These are phyloP conservation scores for Chironomus striatipennis DNA, from an alignment of 1,140 invertebrate species.

Conservation along the genomic window DNA sequence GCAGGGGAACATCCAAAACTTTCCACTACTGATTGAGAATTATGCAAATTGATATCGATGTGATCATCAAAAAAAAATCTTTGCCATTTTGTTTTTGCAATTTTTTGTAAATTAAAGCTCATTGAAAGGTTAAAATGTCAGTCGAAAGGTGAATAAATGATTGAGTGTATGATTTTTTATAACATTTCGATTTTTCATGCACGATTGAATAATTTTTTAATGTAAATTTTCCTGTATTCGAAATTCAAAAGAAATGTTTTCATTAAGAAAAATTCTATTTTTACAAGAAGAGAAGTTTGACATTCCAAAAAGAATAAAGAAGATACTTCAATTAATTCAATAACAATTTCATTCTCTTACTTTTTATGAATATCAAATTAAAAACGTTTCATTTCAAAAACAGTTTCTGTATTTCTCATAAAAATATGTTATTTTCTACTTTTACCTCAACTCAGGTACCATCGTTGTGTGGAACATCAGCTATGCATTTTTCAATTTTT, in stretches of 20 bases:
- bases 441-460: background rate
- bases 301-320: no score
- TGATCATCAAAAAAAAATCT: background rate
- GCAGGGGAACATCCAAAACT: background rate
- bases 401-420: no score
- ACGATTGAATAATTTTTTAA: background rate
- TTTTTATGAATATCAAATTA: no score
- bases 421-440: background rate
- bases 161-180: background rate
- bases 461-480: slow-evolving; percentile 1
- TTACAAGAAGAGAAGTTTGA: no score
- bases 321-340: no score
- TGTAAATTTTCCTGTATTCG: no score
- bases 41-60: slow-evolving; percentile 7
- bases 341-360: no score
- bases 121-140: background rate
- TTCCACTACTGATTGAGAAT: background rate
- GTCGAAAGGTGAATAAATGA: background rate
- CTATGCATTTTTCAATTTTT: background rate
- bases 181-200: background rate
- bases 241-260: no score
- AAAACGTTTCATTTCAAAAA: no score
- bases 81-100: background rate
- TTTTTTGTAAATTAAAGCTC: background rate
- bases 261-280: no score